phyloP scores from a whole-genome alignment of 1,140 invertebrate species.

The Homarus americanus region DNA sequence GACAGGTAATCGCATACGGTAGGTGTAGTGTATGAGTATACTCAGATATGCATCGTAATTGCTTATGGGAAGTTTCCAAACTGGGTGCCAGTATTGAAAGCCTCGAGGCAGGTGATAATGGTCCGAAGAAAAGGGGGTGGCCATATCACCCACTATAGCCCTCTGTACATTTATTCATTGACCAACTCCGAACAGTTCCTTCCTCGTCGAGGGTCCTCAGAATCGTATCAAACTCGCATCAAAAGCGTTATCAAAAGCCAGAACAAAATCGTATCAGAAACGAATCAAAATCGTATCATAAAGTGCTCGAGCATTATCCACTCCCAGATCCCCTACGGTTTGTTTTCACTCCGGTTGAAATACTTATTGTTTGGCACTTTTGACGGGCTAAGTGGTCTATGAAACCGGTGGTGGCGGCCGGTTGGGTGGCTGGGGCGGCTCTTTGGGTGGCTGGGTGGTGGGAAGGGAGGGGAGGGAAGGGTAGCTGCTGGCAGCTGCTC shows the following conservation, averaged over 20 bases:
- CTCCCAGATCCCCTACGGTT: conserved; percentile 26
- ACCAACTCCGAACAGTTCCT: conserved; percentile 9
- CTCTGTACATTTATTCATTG: background rate
- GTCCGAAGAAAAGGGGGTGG: background rate
- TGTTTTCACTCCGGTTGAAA: conserved; percentile 49
- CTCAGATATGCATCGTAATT: too few species aligned
- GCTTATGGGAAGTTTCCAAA: too few species aligned
- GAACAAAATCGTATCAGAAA: conserved; percentile 49
- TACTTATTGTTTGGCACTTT: conserved; percentile 58
- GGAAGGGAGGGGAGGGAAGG: background rate
- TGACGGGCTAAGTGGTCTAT: conserved; percentile 31
- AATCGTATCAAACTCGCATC: conserved; percentile 63
- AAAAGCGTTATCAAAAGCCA: conserved; percentile 34
- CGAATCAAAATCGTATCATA: conserved; percentile 58
- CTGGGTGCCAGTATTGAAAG: background rate
- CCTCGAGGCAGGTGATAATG: background rate
- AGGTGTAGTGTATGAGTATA: too few species aligned
- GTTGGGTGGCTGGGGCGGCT: background rate
- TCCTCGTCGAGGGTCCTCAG: conserved; percentile 23
- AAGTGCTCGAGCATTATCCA: conserved; percentile 57
- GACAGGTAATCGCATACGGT: too few species aligned
- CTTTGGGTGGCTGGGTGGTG: background rate
- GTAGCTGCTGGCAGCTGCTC: background rate
- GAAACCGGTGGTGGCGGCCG: conserved; percentile 25
- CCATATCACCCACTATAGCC: background rate